Evolutionary conservation across 2,113 vertebrate species (phyloP), one percentile per base, ranked within the genome.

Genomic region (Anhinga rufa): DNA sequence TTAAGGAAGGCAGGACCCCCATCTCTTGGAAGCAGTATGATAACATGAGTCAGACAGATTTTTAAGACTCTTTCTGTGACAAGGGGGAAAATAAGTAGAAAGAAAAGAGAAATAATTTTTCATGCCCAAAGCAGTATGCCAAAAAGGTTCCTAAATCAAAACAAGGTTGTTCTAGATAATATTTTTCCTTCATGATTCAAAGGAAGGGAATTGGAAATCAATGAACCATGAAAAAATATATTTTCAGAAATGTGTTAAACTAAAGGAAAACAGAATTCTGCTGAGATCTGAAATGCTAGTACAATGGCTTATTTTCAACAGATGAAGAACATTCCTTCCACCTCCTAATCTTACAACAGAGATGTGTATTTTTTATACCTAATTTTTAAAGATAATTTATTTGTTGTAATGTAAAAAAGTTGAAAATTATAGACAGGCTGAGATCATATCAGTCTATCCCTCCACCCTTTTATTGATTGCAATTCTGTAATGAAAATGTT

Each of bases 201-300:
- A 92, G 31, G 17, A 84, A 89, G 4, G 12, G 34, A 92, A 82
- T 19, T 91, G 51, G 70, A 96, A 95, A 88, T 82, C 58, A 2
- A 82, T 95, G 94, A 77, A 84, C 92, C 94, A 62, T 82, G 71
- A 91, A 91, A 93, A 93, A 3, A 74, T 19, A 32, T 68, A 65
- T 42, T 91, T 93, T 92, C 90, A 86, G 82, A 95, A 90, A 74
- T 5, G 0, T 40, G 69, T 69, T 85, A 46, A 94, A 57, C 32
- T 51, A 31, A 57, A 76, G 15, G 16, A 78, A 89, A 80, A 65
- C 4, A 70, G 20, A 79, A 74, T 82, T 93, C 81, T 51, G 6
- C 46, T 91, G 66, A 95, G 36, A 82, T 76, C 10, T 65, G 34
- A 82, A 80, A 62, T 77, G 24, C 21, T 82, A 44, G 9, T 76